Base-by-base conservation (phyloP, 1,140 invertebrate species). In the Scaptodrosophila lebanonensis region DNA sequence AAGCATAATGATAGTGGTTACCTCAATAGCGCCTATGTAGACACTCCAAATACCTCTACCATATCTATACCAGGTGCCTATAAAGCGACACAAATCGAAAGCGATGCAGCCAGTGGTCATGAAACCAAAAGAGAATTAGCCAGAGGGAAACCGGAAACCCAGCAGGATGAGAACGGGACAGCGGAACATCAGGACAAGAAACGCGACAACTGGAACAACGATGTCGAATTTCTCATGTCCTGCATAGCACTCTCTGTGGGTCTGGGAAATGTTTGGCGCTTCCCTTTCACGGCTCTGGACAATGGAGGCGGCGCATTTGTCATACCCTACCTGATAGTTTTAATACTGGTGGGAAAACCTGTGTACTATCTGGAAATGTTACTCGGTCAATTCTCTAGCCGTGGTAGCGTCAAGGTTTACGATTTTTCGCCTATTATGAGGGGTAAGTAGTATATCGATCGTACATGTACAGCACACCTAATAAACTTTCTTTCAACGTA, bases 171-270 rank as follows among this genome's bases (percentile, higher is more conserved):
- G 13, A 7, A 12, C 8, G 1, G 4, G 0, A n/a, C 15, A 1
- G 53, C 57, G 5, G 36, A 7, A 9, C 43, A 51, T 7, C 62
- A 33, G 32, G 48, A 38, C 7, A 48, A 68, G 1, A 13, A 59
- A 2, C 87, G 94, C 12, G 91, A 91, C 2, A 92, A 91, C 76
- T 97, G 96, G 96, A 91, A 90, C 15, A 95, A 93, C 65, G 91
- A 94, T 59, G 84, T 95, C 1, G 95, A 97, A 83, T 97, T 97
- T 83, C 88, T 97, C 0, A 93, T 97, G 89, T 95, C 95, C 1
- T 95, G 95, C 83, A 94, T 97, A 45, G 93, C 95, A n/a, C 93
- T 96, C 56, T 95, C 95, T 3, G 94, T 97, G 3, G 95, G 95
- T 0, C 89, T 97, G n/a, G 95, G 95, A 13, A 87, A 87, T 27